These are phyloP conservation scores for Agriopis leucophaearia DNA, from an alignment of 2,888 invertebrate species.

Conservation along the genomic window DNA sequence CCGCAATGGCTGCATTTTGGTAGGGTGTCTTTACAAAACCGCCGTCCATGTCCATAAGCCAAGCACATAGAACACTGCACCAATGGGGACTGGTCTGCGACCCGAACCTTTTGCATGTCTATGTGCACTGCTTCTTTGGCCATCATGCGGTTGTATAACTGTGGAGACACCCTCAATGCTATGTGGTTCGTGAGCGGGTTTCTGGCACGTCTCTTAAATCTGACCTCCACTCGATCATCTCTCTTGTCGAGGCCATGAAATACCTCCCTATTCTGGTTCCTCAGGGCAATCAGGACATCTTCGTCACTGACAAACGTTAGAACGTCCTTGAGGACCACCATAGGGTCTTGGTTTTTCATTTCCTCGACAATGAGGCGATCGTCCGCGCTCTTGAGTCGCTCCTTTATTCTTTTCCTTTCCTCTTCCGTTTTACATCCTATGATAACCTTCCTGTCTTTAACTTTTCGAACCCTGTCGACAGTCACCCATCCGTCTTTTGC, in stretches of 20 bases:
- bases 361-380: not conserved
- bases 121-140: not conserved
- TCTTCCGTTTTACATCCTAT: not conserved
- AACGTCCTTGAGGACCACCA: not conserved
- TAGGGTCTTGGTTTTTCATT: not conserved
- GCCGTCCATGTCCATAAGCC: not conserved
- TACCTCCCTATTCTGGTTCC: not conserved
- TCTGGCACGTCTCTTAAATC: not conserved
- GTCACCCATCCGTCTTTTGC: too few relatives aligned
- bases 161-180: not conserved
- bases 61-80: not conserved
- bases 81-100: not conserved
- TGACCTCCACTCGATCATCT: not conserved
- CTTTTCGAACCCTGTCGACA: too few relatives aligned
- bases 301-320: not conserved
- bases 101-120: not conserved
- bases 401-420: not conserved
- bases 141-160: not conserved
- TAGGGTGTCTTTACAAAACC: not conserved
- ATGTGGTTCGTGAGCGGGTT: not conserved
- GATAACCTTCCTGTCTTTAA: too few relatives aligned
- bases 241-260: not conserved
- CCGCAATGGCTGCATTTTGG: not conserved
- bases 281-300: not conserved
- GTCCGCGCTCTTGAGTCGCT: not conserved